These are phyloP conservation scores for Anguilla rostrata DNA, from an alignment of 2,113 vertebrate genomes.

Conservation along the genomic window DNA sequence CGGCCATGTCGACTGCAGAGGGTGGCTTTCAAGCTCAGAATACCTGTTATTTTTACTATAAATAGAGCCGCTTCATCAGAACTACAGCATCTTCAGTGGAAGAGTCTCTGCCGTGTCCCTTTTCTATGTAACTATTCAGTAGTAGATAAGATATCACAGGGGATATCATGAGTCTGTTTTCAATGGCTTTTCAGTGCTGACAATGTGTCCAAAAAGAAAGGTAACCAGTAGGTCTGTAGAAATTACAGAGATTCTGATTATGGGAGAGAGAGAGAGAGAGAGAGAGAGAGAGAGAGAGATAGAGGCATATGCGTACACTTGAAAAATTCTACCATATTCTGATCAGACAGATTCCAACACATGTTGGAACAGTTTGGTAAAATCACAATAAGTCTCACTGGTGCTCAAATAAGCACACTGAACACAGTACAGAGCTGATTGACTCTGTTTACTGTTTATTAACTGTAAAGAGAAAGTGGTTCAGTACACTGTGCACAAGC, in stretches of 20 bases:
- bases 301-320: no score
- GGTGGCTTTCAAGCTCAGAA: background rate
- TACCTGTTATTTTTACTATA: background rate
- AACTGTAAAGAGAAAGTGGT: no score
- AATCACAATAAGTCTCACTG: no score
- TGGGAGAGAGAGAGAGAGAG: background rate
- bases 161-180: background rate
- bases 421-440: no score
- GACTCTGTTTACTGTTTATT: no score
- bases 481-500: background rate
- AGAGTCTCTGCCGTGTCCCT: background rate
- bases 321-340: background rate
- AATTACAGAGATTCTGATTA: no score
- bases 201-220: background rate
- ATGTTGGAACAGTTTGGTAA: background rate
- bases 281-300: background rate
- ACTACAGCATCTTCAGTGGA: background rate
- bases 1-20: background rate
- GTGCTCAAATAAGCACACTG: no score
- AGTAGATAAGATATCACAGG: background rate
- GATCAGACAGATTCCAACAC: slow-evolving; percentile 14
- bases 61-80: background rate
- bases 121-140: no score
- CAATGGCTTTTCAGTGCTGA: background rate
- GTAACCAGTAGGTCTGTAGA: background rate